phyloP scores from a whole-genome alignment of 1,140 invertebrate species.

The Zaprionus kolodkinae region DNA sequence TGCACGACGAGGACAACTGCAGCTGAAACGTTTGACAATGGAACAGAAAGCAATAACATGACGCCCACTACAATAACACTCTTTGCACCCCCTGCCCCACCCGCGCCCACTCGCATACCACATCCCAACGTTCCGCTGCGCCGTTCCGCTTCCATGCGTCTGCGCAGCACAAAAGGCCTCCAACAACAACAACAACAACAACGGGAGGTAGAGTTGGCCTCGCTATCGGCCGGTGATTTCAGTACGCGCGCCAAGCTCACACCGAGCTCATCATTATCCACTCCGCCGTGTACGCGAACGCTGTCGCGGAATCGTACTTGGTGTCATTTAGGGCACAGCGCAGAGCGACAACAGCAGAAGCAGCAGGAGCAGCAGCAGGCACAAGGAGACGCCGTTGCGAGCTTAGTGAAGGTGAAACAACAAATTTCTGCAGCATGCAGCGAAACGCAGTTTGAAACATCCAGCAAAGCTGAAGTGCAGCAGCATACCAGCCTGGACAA shows the following conservation, averaged over 20 bases:
- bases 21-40: slow-evolving; percentile 1
- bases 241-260: slow-evolving; percentile 76
- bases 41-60: background rate
- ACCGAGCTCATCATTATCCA: slow-evolving; percentile 45
- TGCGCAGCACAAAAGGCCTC: slow-evolving; percentile 65
- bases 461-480: slow-evolving; percentile 22
- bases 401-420: background rate
- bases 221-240: slow-evolving; percentile 43
- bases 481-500: slow-evolving; percentile 24
- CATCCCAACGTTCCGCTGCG: slow-evolving; percentile 57
- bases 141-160: slow-evolving; percentile 73
- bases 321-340: slow-evolving; percentile 64
- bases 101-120: slow-evolving; percentile 66
- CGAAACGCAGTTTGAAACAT: slow-evolving; percentile 35
- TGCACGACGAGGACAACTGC: slow-evolving; percentile 12
- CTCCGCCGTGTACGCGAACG: slow-evolving; percentile 7
- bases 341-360: slow-evolving; percentile 35
- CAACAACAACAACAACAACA: slow-evolving; percentile 22
- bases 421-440: slow-evolving; percentile 54
- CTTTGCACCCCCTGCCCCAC: background rate
- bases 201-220: background rate
- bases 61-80: slow-evolving; percentile 27
- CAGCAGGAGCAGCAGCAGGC: slow-evolving; percentile 11
- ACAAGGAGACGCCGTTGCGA: background rate
- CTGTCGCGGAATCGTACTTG: slow-evolving; percentile 69